phyloP scores from a whole-genome alignment of 2,888 invertebrate species.

The Tinea pellionella region DNA sequence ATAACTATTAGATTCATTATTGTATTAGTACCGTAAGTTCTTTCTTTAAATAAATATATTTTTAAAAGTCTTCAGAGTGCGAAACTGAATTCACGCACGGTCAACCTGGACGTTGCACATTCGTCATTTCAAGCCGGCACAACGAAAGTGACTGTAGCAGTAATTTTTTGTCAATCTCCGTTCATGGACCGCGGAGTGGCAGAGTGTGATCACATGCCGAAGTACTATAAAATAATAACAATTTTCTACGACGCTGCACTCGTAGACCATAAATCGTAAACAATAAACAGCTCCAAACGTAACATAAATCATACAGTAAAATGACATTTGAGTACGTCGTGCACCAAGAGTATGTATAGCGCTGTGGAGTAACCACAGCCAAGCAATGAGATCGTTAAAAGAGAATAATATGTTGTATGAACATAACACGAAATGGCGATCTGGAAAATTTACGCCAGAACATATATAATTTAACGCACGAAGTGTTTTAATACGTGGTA shows the following conservation, averaged over 20 bases:
- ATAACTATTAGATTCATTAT: too few relatives aligned
- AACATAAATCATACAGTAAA: background rate
- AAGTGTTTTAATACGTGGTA: constrained; percentile 23
- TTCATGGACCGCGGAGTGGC: too few relatives aligned
- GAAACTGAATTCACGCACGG: too few relatives aligned
- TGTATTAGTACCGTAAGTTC: too few relatives aligned
- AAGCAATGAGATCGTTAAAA: background rate
- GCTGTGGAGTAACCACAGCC: background rate
- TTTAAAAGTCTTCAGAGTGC: too few relatives aligned
- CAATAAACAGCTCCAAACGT: background rate
- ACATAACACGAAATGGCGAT: constrained; percentile 4
- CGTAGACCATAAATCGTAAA: background rate
- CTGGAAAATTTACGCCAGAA: constrained; percentile 10
- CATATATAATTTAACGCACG: constrained; percentile 18
- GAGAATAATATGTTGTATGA: background rate
- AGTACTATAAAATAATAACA: too few relatives aligned
- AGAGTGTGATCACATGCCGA: too few relatives aligned
- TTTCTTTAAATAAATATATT: too few relatives aligned
- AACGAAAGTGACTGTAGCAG: too few relatives aligned
- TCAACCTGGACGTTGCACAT: too few relatives aligned
- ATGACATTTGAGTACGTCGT: background rate
- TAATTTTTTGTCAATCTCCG: too few relatives aligned
- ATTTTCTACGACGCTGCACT: background rate
- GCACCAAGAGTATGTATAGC: background rate
- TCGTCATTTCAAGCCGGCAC: too few relatives aligned